Evolutionary conservation across 2,888 invertebrate species (phyloP).

Genomic region (Eucera pruinosa): DNA sequence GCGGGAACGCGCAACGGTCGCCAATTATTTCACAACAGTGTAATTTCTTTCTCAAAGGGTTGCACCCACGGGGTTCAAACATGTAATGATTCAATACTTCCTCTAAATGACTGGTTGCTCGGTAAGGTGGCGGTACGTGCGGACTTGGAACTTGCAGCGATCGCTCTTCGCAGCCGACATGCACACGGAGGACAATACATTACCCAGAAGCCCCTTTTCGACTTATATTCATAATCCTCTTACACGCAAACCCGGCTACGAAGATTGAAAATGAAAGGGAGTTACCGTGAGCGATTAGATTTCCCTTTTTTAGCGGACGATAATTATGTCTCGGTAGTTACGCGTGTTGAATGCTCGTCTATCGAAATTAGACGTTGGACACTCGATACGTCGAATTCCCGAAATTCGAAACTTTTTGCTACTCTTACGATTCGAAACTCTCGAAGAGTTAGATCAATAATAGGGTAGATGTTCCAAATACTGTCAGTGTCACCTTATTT

Average conservation of each 20-base stretch:
- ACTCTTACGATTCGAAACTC: too few species aligned
- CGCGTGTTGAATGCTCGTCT: slow-evolving; percentile 55
- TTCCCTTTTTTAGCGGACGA: slow-evolving; percentile 42
- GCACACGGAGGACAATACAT: slow-evolving; percentile 46
- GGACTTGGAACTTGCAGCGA: slow-evolving; percentile 31
- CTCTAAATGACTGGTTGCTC: slow-evolving; percentile 26
- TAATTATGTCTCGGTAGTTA: slow-evolving; percentile 60
- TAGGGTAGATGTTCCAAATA: too few species aligned
- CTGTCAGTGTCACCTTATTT: too few species aligned
- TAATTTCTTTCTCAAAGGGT: slow-evolving; percentile 20
- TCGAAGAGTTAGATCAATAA: too few species aligned
- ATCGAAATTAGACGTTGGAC: too few species aligned
- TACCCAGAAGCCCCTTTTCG: slow-evolving; percentile 57
- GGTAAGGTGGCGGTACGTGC: slow-evolving; percentile 4
- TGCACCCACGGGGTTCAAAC: background rate
- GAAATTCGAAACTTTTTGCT: too few species aligned
- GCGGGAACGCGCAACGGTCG: background rate
- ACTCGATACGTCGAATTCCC: too few species aligned
- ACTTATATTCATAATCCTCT: slow-evolving; percentile 67
- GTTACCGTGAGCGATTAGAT: slow-evolving; percentile 57
- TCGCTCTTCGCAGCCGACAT: slow-evolving; percentile 53
- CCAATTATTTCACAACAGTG: slow-evolving; percentile 5
- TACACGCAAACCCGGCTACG: slow-evolving; percentile 44
- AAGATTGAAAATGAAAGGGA: slow-evolving; percentile 62
- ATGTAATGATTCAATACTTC: slow-evolving; percentile 27